Evolutionary conservation across 2,113 vertebrate species (phyloP).

Genomic region (Vulpes vulpes): DNA sequence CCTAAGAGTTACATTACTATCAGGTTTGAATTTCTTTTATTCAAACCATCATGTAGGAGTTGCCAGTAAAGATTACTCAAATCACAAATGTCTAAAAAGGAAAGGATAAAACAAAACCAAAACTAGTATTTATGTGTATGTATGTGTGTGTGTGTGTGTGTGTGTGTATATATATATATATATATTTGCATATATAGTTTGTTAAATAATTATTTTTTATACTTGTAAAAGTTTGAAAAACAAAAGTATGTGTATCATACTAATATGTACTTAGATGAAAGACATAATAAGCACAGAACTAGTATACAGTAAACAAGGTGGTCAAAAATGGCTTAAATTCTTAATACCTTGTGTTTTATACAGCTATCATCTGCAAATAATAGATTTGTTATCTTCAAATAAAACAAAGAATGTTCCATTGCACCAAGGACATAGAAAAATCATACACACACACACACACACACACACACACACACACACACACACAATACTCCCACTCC

Average conservation of each 20-base stretch:
- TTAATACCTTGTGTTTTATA: not conserved
- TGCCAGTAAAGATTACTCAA: not conserved
- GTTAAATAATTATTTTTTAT: not conserved
- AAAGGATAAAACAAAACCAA: not conserved
- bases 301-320: not conserved
- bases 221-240: not conserved
- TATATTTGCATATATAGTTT: too few species aligned
- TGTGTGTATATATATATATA: too few species aligned
- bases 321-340: not conserved
- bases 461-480: too few species aligned
- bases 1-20: slow-evolving; percentile 50
- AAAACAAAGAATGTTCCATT: not conserved
- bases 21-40: slow-evolving; percentile 52
- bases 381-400: not conserved
- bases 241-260: not conserved
- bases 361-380: not conserved
- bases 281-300: not conserved
- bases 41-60: slow-evolving; percentile 4
- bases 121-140: too few species aligned
- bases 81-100: not conserved
- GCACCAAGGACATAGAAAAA: not conserved
- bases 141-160: too few species aligned
- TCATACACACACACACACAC: too few species aligned
- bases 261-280: not conserved
- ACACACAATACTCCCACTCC: not conserved